A percentile compares a stretch with the other conserved stretches of the same genome.
These are phyloP conservation scores for Antennarius striatus DNA, from an alignment of 2,113 vertebrate species.

Conservation along the genomic window DNA sequence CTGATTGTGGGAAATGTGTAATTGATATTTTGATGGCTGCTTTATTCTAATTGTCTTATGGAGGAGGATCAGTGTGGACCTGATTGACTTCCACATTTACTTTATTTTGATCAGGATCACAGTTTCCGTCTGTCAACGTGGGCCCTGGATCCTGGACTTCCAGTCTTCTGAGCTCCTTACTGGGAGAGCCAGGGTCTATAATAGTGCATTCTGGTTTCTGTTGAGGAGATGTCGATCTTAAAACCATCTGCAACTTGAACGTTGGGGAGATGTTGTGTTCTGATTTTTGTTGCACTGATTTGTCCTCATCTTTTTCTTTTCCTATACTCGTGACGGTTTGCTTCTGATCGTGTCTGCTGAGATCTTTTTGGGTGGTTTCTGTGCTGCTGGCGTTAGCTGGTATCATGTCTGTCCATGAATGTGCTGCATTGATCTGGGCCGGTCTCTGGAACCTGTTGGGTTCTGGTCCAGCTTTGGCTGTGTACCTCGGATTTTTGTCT, in stretches of 20 bases:
- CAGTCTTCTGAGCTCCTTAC: not conserved
- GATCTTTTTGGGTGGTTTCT: slow-evolving; percentile 8
- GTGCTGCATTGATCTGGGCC: slow-evolving; percentile 18
- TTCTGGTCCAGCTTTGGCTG: slow-evolving; percentile 14
- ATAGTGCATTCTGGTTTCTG: slow-evolving; percentile 26
- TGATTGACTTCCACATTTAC: not conserved
- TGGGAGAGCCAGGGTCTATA: slow-evolving; percentile 12
- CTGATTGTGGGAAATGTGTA: slow-evolving; percentile 8
- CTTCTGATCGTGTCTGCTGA: slow-evolving; percentile 9
- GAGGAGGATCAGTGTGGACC: slow-evolving; percentile 1
- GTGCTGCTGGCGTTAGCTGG: not conserved
- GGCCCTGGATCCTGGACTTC: slow-evolving; percentile 13
- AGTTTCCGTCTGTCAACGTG: slow-evolving; percentile 5
- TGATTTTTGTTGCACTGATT: too few species aligned
- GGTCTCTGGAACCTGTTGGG: slow-evolving; percentile 23
- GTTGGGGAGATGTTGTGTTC: not conserved
- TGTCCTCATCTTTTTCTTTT: not conserved
- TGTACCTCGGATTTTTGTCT: slow-evolving; percentile 35
- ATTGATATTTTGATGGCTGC: slow-evolving; percentile 3
- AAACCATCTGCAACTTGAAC: slow-evolving; percentile 7
- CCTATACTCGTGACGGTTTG: slow-evolving; percentile 7
- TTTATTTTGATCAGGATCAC: not conserved
- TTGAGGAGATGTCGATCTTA: slow-evolving; percentile 17
- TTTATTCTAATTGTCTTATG: slow-evolving; percentile 12
- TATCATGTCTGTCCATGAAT: slow-evolving; percentile 26